Evolutionary conservation across 1,140 invertebrate species (phyloP).

Genomic region (Agrypnia vestita): DNA sequence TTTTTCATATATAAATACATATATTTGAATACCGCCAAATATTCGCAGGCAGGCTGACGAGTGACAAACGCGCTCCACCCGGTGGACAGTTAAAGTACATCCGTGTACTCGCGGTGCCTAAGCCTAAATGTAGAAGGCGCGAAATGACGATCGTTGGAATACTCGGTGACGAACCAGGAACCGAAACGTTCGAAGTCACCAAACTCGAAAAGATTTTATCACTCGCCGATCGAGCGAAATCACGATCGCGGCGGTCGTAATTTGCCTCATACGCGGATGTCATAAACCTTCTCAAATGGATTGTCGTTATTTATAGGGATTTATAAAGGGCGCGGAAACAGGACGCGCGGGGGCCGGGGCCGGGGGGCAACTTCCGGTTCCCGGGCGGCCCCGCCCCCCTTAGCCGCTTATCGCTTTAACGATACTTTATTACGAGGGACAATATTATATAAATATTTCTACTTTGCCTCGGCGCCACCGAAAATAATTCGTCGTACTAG

Average conservation of each 20-base stretch:
- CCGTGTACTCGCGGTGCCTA: too few species aligned
- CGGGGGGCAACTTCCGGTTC: constrained; percentile 43
- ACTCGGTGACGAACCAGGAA: not conserved
- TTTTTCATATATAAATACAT: constrained; percentile 19
- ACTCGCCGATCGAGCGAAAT: not conserved
- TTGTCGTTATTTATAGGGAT: constrained; percentile 36
- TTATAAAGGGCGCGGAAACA: constrained; percentile 32
- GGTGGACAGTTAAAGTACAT: too few species aligned
- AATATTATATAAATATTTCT: constrained; percentile 9
- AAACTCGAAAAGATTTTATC: not conserved
- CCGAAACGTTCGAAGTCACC: not conserved
- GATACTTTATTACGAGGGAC: not conserved
- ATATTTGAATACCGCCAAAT: constrained; percentile 5
- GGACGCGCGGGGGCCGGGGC: not conserved
- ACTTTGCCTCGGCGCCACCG: constrained; percentile 12
- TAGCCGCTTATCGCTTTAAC: not conserved
- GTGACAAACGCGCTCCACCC: too few species aligned
- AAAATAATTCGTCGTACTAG: not conserved
- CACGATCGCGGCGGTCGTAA: not conserved
- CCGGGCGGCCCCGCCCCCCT: not conserved
- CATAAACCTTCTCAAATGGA: constrained; percentile 42
- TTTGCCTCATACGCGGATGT: not conserved
- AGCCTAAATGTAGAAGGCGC: too few species aligned
- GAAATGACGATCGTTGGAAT: too few species aligned
- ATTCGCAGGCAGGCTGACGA: not conserved